Evolutionary conservation across 2,888 invertebrate species (phyloP), one percentile per base, ranked within the genome.

Genomic region (Masnerella sp.): DNA sequence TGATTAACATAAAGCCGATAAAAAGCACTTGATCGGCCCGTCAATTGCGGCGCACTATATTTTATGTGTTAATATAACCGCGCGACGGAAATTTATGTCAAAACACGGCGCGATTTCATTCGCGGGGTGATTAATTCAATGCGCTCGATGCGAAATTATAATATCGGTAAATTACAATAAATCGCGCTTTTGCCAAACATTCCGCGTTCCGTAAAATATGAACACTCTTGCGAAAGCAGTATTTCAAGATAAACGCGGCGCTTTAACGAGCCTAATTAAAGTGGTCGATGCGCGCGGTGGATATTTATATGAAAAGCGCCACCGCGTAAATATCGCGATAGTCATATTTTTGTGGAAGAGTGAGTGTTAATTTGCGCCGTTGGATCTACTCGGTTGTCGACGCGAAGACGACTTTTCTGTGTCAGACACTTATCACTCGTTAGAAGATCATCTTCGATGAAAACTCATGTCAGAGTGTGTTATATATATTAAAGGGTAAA

Each of bases 401-500:
- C 69, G 70, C 36, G 62, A 20, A 11, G 36, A 43, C 42, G 22
- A 61, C 59, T 43, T 65, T 74, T 75, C 71, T 77, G 77, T 65
- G 30, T 51, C 45, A 36, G 61, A 71, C 74, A 75, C 70, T 71
- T 71, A 71, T 75, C 75, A 68, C 58, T 68, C 68, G 75, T 68
- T 36, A 49, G 58, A 68, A 72, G 68, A 68, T 68, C 54, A 49
- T 36, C 64, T 64, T 72, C 22, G 75, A 56, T 72, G 75, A 75
- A 75, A 75, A 68, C 54, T 62, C 62, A 68, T 64, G 75, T 64
- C 75, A 68, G 75, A n/a, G n/a, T n/a, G n/a, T n/a, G n/a, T n/a
- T n/a, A n/a, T n/a, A n/a, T 71, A 59, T 62, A 72, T 75, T 74
- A 78, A 71, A 72, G 64, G 34, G n/a, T n/a, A n/a, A n/a, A n/a